Conservation (phyloP, 2,797 vertebrate species). For the Catostomus latipinnis region DNA sequence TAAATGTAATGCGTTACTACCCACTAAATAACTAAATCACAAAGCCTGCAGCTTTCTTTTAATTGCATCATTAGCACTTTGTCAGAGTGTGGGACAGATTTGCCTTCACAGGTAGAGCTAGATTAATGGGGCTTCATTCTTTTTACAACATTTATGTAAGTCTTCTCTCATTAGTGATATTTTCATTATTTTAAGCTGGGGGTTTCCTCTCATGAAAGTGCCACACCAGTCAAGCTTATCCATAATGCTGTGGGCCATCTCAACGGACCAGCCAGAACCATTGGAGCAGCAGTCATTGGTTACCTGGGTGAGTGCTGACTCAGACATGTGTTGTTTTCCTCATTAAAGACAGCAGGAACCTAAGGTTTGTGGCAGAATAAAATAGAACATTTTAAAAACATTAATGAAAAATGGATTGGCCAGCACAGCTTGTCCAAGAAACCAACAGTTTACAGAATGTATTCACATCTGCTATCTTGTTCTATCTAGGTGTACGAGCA, state of each 20-base stretch:
- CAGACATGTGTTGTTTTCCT: background rate
- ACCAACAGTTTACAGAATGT: background rate
- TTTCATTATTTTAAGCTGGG: constrained; percentile 78
- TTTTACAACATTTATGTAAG: background rate
- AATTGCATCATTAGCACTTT: too few species aligned
- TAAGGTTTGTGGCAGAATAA: background rate
- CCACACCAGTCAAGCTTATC: constrained; percentile 94
- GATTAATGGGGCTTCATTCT: too few species aligned
- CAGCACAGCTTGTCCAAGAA: background rate
- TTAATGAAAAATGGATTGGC: background rate
- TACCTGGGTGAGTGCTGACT: constrained; percentile 86
- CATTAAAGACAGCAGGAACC: background rate
- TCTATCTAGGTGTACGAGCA: constrained; percentile 88
- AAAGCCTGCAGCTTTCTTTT: background rate
- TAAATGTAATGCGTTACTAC: too few species aligned
- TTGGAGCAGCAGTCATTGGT: constrained; percentile 93
- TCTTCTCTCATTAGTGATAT: background rate
- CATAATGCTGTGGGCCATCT: constrained; percentile 95
- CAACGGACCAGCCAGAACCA: constrained; percentile 90
- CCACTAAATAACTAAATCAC: too few species aligned
- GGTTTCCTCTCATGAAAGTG: constrained; percentile 96
- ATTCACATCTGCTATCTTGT: background rate
- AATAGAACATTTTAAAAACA: background rate
- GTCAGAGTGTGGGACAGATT: background rate
- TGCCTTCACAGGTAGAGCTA: background rate